Evolutionary conservation across 2,888 invertebrate genomes (phyloP), one percentile per base, ranked within the genome.

Genomic region (Epinotia brunnichana): DNA sequence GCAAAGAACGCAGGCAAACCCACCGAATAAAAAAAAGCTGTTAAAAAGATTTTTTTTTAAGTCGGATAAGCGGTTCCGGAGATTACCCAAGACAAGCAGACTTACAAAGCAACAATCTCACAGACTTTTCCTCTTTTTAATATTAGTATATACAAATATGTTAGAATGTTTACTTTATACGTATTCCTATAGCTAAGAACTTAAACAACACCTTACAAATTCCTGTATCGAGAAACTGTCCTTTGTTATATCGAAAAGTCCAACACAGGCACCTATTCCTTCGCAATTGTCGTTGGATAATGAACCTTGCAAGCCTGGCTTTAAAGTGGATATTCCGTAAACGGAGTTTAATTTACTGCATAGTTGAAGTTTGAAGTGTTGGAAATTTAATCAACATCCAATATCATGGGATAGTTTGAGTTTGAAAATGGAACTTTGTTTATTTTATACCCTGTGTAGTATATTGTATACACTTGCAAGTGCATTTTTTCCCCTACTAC

Each of bases 371-470:
- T 69, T 54, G 53, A 60, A 69, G 60, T 61, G 53, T 69, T 24
- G 17, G 61, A 61, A 61, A 69, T 53, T 39, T 61, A 69, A 61
- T 69, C 61, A 69, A 69, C 60, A 53, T 69, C 24, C 53, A 39
- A 69, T 68, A 60, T 53, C 56, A 35, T 7, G 21, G 21, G 35
- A 59, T 19, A 24, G 44, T 29, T 44, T 0, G 69, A 21, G 39
- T 64, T 64, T 54, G 53, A 48, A 9, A 62, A 64, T 53, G 39
- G 54, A 66, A 54, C 64, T 54, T 54, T 15, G 64, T 10, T 53
- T 54, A 64, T 54, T 54, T 41, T 66, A 54, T 41, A 66, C 10
- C 19, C 39, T 66, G 21, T 53, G 19, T 54, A 39, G 10, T 5
- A 48, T n/a, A n/a, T n/a, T n/a, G n/a, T n/a, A n/a, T n/a, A n/a